phyloP scores from a whole-genome alignment of 2,797 vertebrate species.

The Mormyrus proboscirostris region DNA sequence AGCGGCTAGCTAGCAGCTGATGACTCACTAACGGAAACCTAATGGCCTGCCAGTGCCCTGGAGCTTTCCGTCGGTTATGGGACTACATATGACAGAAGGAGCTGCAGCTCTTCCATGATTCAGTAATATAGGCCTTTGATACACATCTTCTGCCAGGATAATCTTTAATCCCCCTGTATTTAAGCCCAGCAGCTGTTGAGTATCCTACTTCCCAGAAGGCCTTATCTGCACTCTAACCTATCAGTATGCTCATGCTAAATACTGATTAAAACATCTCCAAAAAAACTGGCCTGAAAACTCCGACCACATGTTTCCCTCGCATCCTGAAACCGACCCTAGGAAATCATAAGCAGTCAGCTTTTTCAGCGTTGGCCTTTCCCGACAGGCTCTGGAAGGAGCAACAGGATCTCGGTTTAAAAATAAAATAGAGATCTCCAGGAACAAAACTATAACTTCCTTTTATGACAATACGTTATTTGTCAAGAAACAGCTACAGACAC shows the following conservation, averaged over 20 bases:
- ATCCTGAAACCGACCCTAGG: background rate
- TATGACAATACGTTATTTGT: background rate
- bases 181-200: background rate
- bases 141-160: background rate
- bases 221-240: background rate
- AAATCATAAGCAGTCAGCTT: background rate
- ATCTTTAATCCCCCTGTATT: background rate
- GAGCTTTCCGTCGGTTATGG: background rate
- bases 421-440: background rate
- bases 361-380: background rate
- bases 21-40: background rate
- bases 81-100: background rate
- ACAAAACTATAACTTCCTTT: background rate
- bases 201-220: background rate
- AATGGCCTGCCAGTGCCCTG: background rate
- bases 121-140: background rate
- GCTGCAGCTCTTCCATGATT: background rate
- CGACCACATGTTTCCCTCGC: background rate
- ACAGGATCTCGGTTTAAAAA: background rate
- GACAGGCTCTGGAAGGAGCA: background rate
- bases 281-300: background rate
- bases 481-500: background rate
- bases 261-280: background rate
- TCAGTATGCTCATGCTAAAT: background rate
- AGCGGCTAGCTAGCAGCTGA: background rate